Conservation (phyloP, 2,797 vertebrate genomes). For the Gephyroberyx darwinii region DNA sequence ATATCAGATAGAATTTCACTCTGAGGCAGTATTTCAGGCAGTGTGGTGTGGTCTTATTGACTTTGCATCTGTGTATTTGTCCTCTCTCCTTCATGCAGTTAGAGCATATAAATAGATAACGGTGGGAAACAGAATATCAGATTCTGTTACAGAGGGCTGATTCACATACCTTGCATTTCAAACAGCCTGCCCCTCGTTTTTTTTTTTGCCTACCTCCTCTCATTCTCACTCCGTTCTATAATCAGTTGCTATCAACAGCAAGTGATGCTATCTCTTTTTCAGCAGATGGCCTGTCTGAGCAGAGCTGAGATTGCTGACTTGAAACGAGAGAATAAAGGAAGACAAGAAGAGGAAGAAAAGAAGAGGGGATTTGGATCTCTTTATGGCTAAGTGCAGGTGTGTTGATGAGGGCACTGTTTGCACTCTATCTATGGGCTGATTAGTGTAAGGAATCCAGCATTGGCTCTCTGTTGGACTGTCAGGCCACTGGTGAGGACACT, state of each 20-base stretch:
- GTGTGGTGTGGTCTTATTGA: slow-evolving; percentile 73
- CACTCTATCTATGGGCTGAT: slow-evolving; percentile 45
- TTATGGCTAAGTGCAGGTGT: slow-evolving; percentile 30
- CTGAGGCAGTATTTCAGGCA: slow-evolving; percentile 65
- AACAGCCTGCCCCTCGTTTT: slow-evolving; percentile 31
- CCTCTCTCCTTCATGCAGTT: slow-evolving; percentile 63
- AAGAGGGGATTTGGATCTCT: slow-evolving; percentile 20
- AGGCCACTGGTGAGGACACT: slow-evolving; percentile 60
- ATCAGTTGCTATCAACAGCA: slow-evolving; percentile 53
- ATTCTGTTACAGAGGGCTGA: slow-evolving; percentile 67
- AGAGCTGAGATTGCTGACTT: slow-evolving; percentile 48
- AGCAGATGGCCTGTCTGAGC: slow-evolving; percentile 68
- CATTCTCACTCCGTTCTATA: slow-evolving; percentile 31
- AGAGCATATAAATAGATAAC: slow-evolving; percentile 80
- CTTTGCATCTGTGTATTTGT: slow-evolving; percentile 76
- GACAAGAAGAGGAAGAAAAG: slow-evolving; percentile 21
- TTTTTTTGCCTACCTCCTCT: slow-evolving; percentile 25
- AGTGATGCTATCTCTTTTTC: slow-evolving; percentile 63
- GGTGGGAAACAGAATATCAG: slow-evolving; percentile 77
- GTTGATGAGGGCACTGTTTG: slow-evolving; percentile 44
- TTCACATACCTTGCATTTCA: slow-evolving; percentile 66
- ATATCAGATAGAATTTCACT: slow-evolving; percentile 77
- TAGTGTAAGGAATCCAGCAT: slow-evolving; percentile 53
- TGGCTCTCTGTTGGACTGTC: slow-evolving; percentile 60
- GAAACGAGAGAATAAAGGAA: slow-evolving; percentile 46